phyloP scores from a whole-genome alignment of 2,797 vertebrate species.

The Clangula hyemalis region DNA sequence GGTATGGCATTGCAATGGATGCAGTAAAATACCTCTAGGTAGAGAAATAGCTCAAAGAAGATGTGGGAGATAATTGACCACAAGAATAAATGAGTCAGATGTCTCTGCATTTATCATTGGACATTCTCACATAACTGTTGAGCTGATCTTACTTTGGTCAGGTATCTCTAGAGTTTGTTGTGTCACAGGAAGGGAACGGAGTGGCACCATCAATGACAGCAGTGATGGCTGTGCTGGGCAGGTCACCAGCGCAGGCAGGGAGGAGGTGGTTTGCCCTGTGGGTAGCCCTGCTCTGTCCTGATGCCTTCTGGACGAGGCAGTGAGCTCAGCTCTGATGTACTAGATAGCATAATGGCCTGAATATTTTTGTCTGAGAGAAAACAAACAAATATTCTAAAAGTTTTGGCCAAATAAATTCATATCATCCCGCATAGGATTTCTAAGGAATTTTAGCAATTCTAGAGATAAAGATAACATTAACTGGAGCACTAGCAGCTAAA shows the following conservation, averaged over 20 bases:
- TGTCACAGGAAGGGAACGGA: neutral
- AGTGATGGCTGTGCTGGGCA: neutral
- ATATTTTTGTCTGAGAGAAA: constrained; percentile 8
- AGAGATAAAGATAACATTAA: constrained; percentile 25
- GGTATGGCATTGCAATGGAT: neutral
- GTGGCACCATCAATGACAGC: neutral
- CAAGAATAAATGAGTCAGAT: neutral
- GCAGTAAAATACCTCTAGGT: neutral
- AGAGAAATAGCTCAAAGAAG: neutral
- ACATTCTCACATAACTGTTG: neutral
- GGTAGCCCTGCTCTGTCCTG: neutral
- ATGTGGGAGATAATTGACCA: neutral
- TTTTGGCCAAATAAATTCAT: neutral
- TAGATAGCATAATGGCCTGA: neutral
- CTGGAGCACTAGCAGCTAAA: constrained; percentile 13
- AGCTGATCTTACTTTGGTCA: neutral
- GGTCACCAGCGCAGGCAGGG: neutral
- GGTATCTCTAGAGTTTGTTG: neutral
- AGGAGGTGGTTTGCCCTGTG: neutral
- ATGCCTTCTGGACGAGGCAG: neutral
- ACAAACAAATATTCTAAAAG: neutral
- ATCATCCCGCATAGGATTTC: neutral
- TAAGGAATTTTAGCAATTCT: constrained; percentile 30
- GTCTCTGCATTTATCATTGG: neutral
- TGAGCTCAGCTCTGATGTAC: neutral